Evolutionary conservation across 2,888 invertebrate genomes (phyloP), one percentile per base, ranked within the genome.

Genomic region (Orchestes rusci): DNA sequence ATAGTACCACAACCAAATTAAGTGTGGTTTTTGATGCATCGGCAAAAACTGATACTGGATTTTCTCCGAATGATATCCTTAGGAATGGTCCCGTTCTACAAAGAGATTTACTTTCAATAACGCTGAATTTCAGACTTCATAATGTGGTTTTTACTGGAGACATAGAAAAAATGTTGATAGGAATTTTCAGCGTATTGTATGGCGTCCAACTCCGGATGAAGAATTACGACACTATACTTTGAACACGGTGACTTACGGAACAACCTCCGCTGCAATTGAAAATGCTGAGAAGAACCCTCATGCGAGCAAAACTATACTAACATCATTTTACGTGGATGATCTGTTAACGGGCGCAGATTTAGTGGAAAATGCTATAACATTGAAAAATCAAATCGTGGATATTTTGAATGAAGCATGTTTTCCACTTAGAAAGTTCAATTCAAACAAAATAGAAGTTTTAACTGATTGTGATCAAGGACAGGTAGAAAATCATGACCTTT

Each of bases 301-400:
- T 2, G 42, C 23, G 12, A 3, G 13, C 4, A 23, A 42, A n/a
- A 12, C 12, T 5, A 42, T 42, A 15, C 10, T 12, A 20, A 23
- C n/a, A 16, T 53, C 53, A 27, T 53, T 58, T 16, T 59, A 57
- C 31, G 49, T 56, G 5, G 57, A 58, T 44, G 56, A 58, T 23
- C 30, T 42, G 13, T 12, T 52, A 8, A 23, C 45, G 7, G 52
- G 52, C 2, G 15, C 45, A 5, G 33, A 41, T 19, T 32, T 34
- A 8, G 7, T 47, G 20, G 42, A 50, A 28, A 36, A 39, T 7
- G 32, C 40, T 7, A 31, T 32, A 30, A 13, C 8, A 17, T 29
- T 55, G 15, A 34, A 37, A 36, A 12, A 30, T 8, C 23, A 53
- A 30, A 32, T 43, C 19, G 16, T n/a, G 31, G 5, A 39, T 32